A percentile compares a stretch with the other conserved stretches of the same genome.
Conservation (phyloP, 2,113 vertebrate genomes). For the Gymnarchus niloticus region DNA sequence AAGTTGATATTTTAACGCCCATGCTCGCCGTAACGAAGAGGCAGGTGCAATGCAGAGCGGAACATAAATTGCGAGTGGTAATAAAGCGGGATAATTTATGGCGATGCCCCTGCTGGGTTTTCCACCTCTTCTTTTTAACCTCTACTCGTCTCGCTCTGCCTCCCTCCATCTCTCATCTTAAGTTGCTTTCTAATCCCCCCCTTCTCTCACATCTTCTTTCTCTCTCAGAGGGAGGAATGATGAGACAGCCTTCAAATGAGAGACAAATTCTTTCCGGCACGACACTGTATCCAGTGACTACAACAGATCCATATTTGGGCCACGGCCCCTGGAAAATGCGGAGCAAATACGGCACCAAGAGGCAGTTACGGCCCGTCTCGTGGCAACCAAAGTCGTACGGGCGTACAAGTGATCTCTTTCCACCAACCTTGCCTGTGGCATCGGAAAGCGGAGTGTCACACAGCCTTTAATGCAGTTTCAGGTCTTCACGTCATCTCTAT, state of each 20-base stretch:
- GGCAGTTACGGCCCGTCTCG: constrained; percentile 50
- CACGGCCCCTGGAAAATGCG: constrained; percentile 41
- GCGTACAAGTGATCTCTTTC: too few species aligned
- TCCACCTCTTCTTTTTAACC: constrained; percentile 58
- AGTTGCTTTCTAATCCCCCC: not conserved
- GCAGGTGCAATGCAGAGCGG: constrained; percentile 59
- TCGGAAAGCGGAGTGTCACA: not conserved
- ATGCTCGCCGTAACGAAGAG: constrained; percentile 59
- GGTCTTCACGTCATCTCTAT: not conserved
- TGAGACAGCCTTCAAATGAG: constrained; percentile 56
- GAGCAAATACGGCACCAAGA: constrained; percentile 45
- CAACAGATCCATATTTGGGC: constrained; percentile 58
- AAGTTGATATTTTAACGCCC: constrained; percentile 61
- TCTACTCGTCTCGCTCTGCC: constrained; percentile 49
- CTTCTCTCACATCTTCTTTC: not conserved
- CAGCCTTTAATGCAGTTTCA: not conserved
- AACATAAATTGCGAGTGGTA: constrained; percentile 76
- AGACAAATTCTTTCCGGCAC: constrained; percentile 48
- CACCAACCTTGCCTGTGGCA: constrained; percentile 19
- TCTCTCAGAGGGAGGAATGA: constrained; percentile 10
- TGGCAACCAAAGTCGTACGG: too few species aligned
- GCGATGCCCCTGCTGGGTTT: constrained; percentile 66
- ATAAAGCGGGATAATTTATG: constrained; percentile 78
- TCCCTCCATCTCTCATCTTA: constrained; percentile 48
- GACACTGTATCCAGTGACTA: constrained; percentile 52